These are phyloP conservation scores for Drosophila emarginata DNA, from an alignment of 2,888 invertebrate species.

Conservation along the genomic window DNA sequence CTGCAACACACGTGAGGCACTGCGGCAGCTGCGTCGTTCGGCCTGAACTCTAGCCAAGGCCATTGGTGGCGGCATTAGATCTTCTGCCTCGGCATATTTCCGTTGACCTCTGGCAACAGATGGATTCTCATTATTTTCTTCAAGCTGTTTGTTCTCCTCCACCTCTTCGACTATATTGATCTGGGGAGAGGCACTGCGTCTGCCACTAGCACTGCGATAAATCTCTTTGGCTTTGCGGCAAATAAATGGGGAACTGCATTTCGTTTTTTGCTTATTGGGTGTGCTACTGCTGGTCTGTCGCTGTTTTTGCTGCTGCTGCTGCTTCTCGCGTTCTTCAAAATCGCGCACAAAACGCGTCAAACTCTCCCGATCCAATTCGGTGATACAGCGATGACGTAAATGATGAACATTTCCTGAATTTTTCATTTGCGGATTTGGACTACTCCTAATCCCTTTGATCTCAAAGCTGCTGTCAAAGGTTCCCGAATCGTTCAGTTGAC, in stretches of 20 bases:
- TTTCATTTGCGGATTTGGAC: slow-evolving; percentile 48
- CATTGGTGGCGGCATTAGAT: slow-evolving; percentile 59
- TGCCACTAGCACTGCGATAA: slow-evolving; percentile 63
- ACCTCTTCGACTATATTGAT: slow-evolving; percentile 36
- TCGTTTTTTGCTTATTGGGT: slow-evolving; percentile 60
- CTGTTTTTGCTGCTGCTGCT: slow-evolving; percentile 36
- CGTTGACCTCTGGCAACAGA: slow-evolving; percentile 17
- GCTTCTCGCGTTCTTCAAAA: slow-evolving; percentile 73
- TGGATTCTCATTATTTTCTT: not conserved
- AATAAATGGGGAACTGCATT: slow-evolving; percentile 63
- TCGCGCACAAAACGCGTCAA: slow-evolving; percentile 77
- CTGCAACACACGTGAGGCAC: slow-evolving; percentile 74
- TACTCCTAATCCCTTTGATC: slow-evolving; percentile 78
- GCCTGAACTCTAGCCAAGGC: slow-evolving; percentile 64
- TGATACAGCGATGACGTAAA: slow-evolving; percentile 75
- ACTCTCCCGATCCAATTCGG: slow-evolving; percentile 80
- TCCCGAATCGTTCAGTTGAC: slow-evolving; percentile 81
- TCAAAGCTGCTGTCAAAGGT: slow-evolving; percentile 82
- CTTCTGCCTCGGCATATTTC: slow-evolving; percentile 58
- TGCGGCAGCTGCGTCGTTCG: slow-evolving; percentile 70
- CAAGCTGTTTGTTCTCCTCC: not conserved
- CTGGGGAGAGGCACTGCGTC: slow-evolving; percentile 64
- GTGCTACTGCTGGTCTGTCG: slow-evolving; percentile 29
- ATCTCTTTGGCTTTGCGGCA: slow-evolving; percentile 73
- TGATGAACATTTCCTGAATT: slow-evolving; percentile 22